phyloP scores from a whole-genome alignment of 2,888 invertebrate species.

The Helleia helle region DNA sequence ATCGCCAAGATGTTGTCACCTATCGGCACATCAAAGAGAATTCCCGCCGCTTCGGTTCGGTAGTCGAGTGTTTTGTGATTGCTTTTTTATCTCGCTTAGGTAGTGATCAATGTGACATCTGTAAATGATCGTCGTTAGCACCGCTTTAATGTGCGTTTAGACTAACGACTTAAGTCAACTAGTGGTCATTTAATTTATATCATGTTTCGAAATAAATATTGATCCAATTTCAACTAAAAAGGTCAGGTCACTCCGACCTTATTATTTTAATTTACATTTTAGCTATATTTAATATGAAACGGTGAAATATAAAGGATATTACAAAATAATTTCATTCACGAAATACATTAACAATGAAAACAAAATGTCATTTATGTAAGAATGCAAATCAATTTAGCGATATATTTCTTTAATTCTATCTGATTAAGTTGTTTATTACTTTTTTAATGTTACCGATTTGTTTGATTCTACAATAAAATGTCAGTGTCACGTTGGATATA shows the following conservation, averaged over 20 bases:
- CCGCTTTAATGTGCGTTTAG: slow-evolving; percentile 12
- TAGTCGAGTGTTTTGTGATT: slow-evolving; percentile 47
- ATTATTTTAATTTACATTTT: no score
- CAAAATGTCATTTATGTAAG: no score
- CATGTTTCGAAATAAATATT: not conserved
- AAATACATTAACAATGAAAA: not conserved
- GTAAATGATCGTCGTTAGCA: slow-evolving; percentile 22
- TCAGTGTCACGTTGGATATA: no score
- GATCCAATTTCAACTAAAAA: not conserved
- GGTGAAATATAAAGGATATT: no score
- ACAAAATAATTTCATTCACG: no score
- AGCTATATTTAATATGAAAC: no score
- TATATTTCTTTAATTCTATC: no score
- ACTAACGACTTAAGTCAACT: slow-evolving; percentile 3
- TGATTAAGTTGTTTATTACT: no score
- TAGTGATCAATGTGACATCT: slow-evolving; percentile 30
- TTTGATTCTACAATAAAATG: no score
- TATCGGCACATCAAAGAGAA: slow-evolving; percentile 43
- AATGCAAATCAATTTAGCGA: no score
- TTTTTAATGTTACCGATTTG: no score
- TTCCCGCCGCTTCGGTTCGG: slow-evolving; percentile 47
- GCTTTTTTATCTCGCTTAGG: slow-evolving; percentile 51
- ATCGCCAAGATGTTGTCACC: slow-evolving; percentile 6
- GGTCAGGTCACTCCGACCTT: slow-evolving; percentile 2
- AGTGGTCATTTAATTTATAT: slow-evolving; percentile 3